Base-by-base conservation (phyloP, 2,113 vertebrate species). In the Brachypteracias leptosomus region DNA sequence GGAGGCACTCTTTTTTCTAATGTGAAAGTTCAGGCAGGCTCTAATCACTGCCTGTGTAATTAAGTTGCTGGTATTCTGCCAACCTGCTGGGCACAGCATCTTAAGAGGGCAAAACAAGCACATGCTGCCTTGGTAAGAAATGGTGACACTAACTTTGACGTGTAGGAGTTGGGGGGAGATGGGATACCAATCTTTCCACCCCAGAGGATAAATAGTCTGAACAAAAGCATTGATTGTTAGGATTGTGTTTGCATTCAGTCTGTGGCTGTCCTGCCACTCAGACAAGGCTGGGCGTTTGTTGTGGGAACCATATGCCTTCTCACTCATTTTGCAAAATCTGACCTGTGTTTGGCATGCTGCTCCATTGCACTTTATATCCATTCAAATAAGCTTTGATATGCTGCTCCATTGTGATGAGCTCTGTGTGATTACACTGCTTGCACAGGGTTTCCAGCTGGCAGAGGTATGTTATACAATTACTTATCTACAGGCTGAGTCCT, bases 181-280 rank as follows among this genome's bases (percentile, higher is more conserved):
- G 9, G 4, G 17, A 7, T 36, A n/a, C 2, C 8, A 22, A 0
- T 10, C 12, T 78, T 40, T 21, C 22, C 36, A 86, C 7, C 36
- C 17, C 1, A 1, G 25, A 76, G 70, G 71, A 11, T 7, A 46
- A 72, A 49, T 11, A 75, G 8, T 51, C 63, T 77, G 55, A 80
- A 59, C 2, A 21, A 83, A 84, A 88, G 26, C 1, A 1, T 12
- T 33, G 44, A 66, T 0, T n/a, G 0, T 16, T 66, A 29, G 7
- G 25, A 17, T 9, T 14, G 16, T 28, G 25, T 62, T 74, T 67
- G 61, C 16, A 14, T 31, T 73, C 10, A 4, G 44, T 7, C 20
- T 63, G 46, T 33, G 62, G 29, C 54, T 77, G 22, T 40, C 33
- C 21, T 36, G 47, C 21, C 9, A 2, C 17, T 63, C 26, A 44